phyloP scores from a whole-genome alignment of 1,140 invertebrate species.

The Kradibia gibbosae region DNA sequence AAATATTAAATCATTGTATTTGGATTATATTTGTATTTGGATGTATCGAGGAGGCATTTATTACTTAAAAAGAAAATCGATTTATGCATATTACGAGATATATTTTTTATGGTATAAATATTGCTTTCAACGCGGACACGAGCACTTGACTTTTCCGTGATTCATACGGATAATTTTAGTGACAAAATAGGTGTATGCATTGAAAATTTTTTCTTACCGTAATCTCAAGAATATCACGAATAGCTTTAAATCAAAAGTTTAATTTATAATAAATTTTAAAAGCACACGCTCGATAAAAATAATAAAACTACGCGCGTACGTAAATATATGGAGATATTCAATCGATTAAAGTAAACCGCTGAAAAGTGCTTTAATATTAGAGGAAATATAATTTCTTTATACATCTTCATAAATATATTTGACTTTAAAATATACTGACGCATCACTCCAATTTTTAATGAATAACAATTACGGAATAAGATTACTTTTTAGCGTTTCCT shows the following conservation, averaged over 20 bases:
- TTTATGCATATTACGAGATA: not conserved
- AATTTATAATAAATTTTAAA: no score
- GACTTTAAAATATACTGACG: constrained; percentile 11
- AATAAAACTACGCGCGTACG: no score
- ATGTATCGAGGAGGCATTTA: no score
- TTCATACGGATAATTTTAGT: constrained; percentile 13
- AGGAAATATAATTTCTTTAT: no score
- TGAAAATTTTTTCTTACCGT: not conserved
- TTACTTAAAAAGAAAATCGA: no score
- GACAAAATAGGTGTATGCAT: not conserved
- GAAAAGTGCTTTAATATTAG: no score
- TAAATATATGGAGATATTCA: no score
- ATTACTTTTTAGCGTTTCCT: not conserved
- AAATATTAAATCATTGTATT: no score
- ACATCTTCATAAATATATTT: not conserved
- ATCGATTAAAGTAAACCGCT: no score
- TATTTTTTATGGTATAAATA: not conserved
- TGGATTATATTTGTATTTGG: no score
- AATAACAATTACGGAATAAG: constrained; percentile 7
- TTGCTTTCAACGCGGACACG: not conserved
- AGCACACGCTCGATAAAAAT: no score
- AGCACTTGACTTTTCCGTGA: not conserved
- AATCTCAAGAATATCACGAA: not conserved
- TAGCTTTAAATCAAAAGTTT: no score
- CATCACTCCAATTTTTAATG: not conserved